Evolutionary conservation across 2,888 invertebrate genomes (phyloP), one percentile per base, ranked within the genome.

Genomic region (Oscheius sp.): DNA sequence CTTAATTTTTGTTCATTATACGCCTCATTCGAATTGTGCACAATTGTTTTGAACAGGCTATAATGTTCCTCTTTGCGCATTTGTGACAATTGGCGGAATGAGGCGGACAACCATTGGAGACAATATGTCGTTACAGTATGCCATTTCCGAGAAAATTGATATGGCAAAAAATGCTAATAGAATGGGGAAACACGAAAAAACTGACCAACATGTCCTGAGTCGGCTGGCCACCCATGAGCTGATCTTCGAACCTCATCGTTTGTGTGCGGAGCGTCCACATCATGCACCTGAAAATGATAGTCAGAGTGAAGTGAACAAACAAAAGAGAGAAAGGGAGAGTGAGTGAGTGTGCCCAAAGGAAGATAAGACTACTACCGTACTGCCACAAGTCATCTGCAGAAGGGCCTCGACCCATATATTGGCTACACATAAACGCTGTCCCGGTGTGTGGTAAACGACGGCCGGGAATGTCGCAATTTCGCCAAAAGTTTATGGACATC

Each of bases 171-270:
- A 21, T 53, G 3, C n/a, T 53, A 53, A 29, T 53, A 9, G 53
- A 53, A 9, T 53, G 7, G 29, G 53, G n/a, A 58, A 58, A 33
- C 29, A 21, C 21, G 21, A 37, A 60, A 9, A 53, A 59, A 76
- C 81, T 75, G 32, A 86, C 86, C 77, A 87, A 83, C 87, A 87
- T 87, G 74, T 87, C 87, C 77, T 87, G 87, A 4, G 85, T 85
- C 29, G 87, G 87, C 33, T 82, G 77, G 21, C 87, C 87, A 75
- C 86, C 87, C 76, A 87, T 79, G n/a, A 86, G 81, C 47, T 79
- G 82, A 65, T 87, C 87, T 58, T 74, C 78, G 59, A 78, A 81
- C 7, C 84, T 78, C 47, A 83, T 71, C 5, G 82, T 77, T 60
- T 86, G 86, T 29, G 85, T 80, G 47, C 84, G 82, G 60, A 87